Base-by-base conservation (phyloP, 2,888 invertebrate genomes). In the Thecocarcelia acutangulata region DNA sequence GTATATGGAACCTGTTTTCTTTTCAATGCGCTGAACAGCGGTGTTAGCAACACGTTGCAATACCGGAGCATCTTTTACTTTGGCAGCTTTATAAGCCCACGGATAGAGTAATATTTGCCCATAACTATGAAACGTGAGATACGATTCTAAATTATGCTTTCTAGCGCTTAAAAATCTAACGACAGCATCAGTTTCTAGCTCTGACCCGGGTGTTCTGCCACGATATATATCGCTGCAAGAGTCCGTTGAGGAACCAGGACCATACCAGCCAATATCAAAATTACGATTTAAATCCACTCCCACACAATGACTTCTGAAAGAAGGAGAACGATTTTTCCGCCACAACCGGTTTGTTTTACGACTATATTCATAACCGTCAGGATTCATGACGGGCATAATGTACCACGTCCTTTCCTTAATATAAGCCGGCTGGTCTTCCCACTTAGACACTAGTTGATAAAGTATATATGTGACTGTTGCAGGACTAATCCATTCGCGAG, bases 401-500 rank as follows among this genome's bases (percentile, higher is more conserved):
- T 95, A 95, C 93, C 97, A 97, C 85, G 97, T 97, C 68, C 96
- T 93, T 85, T 94, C 94, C 86, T 94, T 95, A 83, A 97, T 93
- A 54, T 92, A 92, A 0, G 92, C 91, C 0, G 95, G 93, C 82
- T 93, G 92, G 0, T 91, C 90, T 37, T 94, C 92, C 89, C 93
- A 94, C 84, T 94, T 94, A 77, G 93, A 92, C 19, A 94, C 93
- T 46, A 96, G 90, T 69, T 93, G 92, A 86, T 95, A 93, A 8
- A 96, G 93, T 64, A 96, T 92, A 89, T 93, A 96, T 0, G 96
- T 95, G 2, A 95, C 95, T 0, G 94, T 93, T 0, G 96, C 95
- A 0, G 95, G 94, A 50, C 95, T 94, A 85, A 96, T 96, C 96
- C 96, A 98, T 92, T 98, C 98, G 28, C 97, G 93, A 0, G 97